Evolutionary conservation across 92 coral and sea anemone genomes (phyloP).

Genomic region (Paragorgia papillata): DNA sequence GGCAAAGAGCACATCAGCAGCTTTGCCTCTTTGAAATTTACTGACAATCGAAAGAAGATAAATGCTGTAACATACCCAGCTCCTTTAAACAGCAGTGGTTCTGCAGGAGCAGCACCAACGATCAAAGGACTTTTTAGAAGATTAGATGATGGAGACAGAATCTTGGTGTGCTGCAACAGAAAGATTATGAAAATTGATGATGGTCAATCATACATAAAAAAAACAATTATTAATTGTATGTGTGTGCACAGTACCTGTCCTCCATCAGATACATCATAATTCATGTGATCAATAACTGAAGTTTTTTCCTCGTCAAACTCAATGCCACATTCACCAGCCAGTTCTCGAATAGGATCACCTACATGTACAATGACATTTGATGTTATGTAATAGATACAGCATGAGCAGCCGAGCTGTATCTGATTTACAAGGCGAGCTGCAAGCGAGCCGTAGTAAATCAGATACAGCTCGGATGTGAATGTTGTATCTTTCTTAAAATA

Average conservation of each 20-base stretch:
- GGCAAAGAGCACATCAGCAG: too few species aligned
- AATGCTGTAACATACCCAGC: constrained; percentile 90
- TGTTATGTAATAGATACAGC: too few species aligned
- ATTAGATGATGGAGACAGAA: constrained; percentile 85
- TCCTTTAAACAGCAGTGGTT: constrained; percentile 86
- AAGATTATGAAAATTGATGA: not conserved
- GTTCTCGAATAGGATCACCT: constrained; percentile 98
- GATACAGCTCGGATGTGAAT: too few species aligned
- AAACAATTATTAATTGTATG: too few species aligned
- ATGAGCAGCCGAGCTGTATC: too few species aligned
- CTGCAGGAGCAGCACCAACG: constrained; percentile 66
- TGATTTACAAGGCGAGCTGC: too few species aligned
- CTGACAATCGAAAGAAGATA: too few species aligned
- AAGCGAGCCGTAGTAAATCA: too few species aligned
- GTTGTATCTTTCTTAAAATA: too few species aligned
- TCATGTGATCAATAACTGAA: constrained; percentile 95
- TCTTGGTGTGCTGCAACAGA: constrained; percentile 78
- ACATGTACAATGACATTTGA: constrained; percentile 19
- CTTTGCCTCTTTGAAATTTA: too few species aligned
- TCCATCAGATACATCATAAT: constrained; percentile 87
- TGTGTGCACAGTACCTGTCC: constrained; percentile 79
- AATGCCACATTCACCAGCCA: constrained; percentile 98
- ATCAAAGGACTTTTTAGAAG: constrained; percentile 77
- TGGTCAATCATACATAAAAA: too few species aligned
- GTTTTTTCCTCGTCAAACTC: constrained; percentile 99